Conservation (phyloP, 2,888 invertebrate genomes). For the Elaeidobius kamerunicus region DNA sequence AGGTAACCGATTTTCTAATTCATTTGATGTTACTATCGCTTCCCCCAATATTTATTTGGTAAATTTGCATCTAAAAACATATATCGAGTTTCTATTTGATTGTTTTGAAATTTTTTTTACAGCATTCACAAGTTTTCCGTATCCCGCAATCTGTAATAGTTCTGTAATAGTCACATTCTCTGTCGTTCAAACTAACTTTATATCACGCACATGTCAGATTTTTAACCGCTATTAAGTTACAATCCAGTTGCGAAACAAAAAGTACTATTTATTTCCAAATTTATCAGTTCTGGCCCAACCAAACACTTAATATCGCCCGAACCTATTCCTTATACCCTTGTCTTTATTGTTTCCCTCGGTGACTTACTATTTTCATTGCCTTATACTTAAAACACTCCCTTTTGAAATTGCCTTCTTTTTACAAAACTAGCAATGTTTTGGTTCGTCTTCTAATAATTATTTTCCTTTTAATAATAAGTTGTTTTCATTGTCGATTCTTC, state of each 20-base stretch:
- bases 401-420: neutral
- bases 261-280: neutral
- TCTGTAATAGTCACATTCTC: neutral
- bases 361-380: too few relatives aligned
- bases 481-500: neutral
- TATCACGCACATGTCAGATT: neutral
- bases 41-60: too few relatives aligned
- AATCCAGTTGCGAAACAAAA: too few relatives aligned
- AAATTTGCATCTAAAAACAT: too few relatives aligned
- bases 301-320: neutral
- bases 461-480: neutral
- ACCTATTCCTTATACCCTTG: neutral
- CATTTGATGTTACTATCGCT: neutral
- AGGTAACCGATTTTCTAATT: too few relatives aligned
- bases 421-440: constrained; percentile 1
- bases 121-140: neutral
- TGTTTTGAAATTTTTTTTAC: too few relatives aligned
- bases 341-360: too few relatives aligned
- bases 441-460: neutral
- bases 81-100: too few relatives aligned
- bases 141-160: too few relatives aligned
- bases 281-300: neutral
- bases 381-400: too few relatives aligned
- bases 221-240: too few relatives aligned
- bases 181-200: neutral